These are phyloP conservation scores for Gymnorhina tibicen DNA, from an alignment of 2,113 vertebrate species.

Conservation along the genomic window DNA sequence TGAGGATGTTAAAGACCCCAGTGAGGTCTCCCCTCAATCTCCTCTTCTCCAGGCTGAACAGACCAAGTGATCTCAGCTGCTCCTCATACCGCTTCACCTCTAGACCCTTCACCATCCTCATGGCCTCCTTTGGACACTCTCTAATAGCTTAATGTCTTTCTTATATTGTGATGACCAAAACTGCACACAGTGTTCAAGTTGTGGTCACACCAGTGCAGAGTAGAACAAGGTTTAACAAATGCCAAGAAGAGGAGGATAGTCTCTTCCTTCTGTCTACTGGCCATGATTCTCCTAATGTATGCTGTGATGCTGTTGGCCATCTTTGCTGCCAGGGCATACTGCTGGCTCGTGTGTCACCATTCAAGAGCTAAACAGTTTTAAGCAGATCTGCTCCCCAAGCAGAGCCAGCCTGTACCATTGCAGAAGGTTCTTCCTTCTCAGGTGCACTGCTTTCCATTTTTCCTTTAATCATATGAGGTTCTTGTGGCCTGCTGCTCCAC, in stretches of 20 bases:
- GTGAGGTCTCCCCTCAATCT: neutral
- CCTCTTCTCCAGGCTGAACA: neutral
- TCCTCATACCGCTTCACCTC: neutral
- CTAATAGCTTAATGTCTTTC: neutral
- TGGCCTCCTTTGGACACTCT: neutral
- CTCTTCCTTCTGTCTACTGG: neutral
- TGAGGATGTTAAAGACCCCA: neutral
- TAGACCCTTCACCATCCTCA: neutral
- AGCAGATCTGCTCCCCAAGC: neutral
- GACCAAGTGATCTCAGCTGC: neutral
- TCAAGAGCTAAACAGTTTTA: neutral
- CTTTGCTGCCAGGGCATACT: neutral
- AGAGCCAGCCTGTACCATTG: neutral
- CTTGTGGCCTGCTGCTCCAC: neutral
- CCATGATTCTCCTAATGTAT: neutral
- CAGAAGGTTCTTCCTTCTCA: neutral
- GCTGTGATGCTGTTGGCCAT: fast-evolving
- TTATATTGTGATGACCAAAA: neutral
- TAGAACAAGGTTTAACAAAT: neutral
- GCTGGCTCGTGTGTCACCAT: neutral
- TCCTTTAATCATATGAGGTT: neutral
- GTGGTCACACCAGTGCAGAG: neutral
- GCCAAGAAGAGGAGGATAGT: neutral
- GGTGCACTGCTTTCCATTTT: neutral
- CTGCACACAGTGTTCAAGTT: neutral